Percentiles rank a stretch among this genome's conserved stretches.
phyloP scores from a whole-genome alignment of 2,797 vertebrate genomes.

The Clarias pachynema region DNA sequence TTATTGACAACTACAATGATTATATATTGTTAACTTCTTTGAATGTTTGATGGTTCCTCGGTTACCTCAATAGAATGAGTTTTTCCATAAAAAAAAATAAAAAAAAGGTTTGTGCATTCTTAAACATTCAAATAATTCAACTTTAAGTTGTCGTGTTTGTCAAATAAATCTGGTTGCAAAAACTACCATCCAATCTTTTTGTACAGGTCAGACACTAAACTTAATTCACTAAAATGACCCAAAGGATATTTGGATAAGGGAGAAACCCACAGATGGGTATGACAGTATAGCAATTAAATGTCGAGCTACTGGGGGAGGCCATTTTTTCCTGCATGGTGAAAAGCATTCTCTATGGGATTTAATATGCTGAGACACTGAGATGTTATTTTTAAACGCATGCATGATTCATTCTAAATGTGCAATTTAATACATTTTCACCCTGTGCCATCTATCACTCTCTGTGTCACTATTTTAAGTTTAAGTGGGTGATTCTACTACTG shows the following conservation, averaged over 20 bases:
- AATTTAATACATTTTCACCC: constrained; percentile 4
- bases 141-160: not conserved
- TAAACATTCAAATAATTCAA: not conserved
- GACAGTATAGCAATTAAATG: not conserved
- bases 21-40: not conserved
- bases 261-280: not conserved
- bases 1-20: not conserved
- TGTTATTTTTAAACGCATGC: not conserved
- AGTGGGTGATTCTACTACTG: not conserved
- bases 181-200: too few species aligned
- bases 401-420: not conserved
- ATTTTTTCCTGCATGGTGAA: not conserved
- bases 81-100: not conserved
- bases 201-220: not conserved
- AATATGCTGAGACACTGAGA: not conserved
- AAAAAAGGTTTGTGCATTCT: not conserved
- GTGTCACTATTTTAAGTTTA: not conserved
- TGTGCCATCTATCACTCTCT: not conserved
- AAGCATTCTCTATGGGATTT: not conserved
- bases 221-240: not conserved
- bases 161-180: not conserved
- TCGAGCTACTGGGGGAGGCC: not conserved
- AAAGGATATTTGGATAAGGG: not conserved
- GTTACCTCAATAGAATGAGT: not conserved
- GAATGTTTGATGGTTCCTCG: not conserved